These are phyloP conservation scores for Dryobota labecula DNA, from an alignment of 2,888 invertebrate species.

Conservation along the genomic window DNA sequence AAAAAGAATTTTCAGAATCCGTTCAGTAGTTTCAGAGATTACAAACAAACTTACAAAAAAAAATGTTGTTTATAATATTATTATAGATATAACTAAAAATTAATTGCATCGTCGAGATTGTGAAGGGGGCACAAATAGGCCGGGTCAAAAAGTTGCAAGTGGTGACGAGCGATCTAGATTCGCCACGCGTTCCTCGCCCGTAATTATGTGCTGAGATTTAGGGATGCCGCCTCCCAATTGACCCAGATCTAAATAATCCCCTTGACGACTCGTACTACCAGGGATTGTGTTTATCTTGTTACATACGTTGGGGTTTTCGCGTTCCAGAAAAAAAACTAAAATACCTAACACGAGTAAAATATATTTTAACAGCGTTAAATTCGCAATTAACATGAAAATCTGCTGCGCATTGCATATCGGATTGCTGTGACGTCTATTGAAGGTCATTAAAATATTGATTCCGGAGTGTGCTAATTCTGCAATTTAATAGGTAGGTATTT, in stretches of 20 bases:
- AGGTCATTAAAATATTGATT: conserved; percentile 44
- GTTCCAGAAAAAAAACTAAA: conserved; percentile 34
- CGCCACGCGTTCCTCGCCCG: conserved; percentile 71
- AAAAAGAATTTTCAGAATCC: no score
- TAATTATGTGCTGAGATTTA: conserved; percentile 84
- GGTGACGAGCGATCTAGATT: conserved; percentile 73
- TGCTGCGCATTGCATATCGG: conserved; percentile 18
- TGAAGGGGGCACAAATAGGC: conserved; percentile 65
- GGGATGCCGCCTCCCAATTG: conserved; percentile 75
- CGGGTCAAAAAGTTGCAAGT: conserved; percentile 78
- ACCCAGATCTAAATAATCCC: conserved; percentile 81
- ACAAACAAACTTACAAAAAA: no score
- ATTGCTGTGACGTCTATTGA: conserved; percentile 27
- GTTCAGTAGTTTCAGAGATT: no score
- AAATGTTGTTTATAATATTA: no score
- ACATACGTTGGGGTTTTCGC: conserved; percentile 39
- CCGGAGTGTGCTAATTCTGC: neutral
- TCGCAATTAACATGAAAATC: conserved; percentile 5
- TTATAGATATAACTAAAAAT: conserved; percentile 43
- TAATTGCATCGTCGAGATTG: conserved; percentile 59
- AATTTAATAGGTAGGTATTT: neutral
- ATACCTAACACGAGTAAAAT: neutral
- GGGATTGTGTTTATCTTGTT: conserved; percentile 72
- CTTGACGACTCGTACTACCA: conserved; percentile 68
- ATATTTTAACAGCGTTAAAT: conserved; percentile 7